Evolutionary conservation across 2,888 invertebrate genomes (phyloP), one percentile per base, ranked within the genome.

Genomic region (Xestia c-nigrum): DNA sequence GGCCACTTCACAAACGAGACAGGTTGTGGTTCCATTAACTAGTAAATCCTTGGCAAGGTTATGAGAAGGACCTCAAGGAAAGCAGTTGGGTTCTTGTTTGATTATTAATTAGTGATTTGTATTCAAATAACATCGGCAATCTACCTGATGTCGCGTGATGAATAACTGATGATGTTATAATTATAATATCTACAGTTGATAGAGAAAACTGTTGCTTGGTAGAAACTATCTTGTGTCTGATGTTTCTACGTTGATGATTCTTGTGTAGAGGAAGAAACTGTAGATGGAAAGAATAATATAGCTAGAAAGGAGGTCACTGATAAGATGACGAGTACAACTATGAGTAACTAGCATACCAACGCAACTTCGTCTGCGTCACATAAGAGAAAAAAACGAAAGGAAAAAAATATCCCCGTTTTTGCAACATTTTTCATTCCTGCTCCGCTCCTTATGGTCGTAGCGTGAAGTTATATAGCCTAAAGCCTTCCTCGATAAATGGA

Each of bases 41-140:
- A 21, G 14, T 9, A 59, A 76, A 83, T 65, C 70, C 31, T 52
- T 10, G 6, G 3, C 16, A 70, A 66, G 24, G 65, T 61, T 64
- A 38, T 12, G 47, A 63, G 31, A 67, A 61, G 38, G 57, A 38
- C 50, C 24, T 68, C 43, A 64, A 83, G 40, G 46, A 71, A 68
- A 82, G 76, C 65, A 61, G 1, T 68, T 55, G 43, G 43, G 19
- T 55, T 43, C 50, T 19, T n/a, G 52, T 64, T 76, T 57, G 43
- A 57, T 63, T 71, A 80, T 63, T 63, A 80, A 80, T 80, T 50
- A 83, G 70, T 63, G 3, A 77, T 78, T 80, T 63, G 71, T 80
- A 80, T 80, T 80, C 83, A 57, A 63, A 71, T 80, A 63, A 57
- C 66, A 63, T 67, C 21, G 21, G 16, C 61, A 50, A 80, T 71